A percentile compares a stretch with the other conserved stretches of the same genome.
Conservation (phyloP, 2,888 invertebrate genomes). For the Lottia scabra region DNA sequence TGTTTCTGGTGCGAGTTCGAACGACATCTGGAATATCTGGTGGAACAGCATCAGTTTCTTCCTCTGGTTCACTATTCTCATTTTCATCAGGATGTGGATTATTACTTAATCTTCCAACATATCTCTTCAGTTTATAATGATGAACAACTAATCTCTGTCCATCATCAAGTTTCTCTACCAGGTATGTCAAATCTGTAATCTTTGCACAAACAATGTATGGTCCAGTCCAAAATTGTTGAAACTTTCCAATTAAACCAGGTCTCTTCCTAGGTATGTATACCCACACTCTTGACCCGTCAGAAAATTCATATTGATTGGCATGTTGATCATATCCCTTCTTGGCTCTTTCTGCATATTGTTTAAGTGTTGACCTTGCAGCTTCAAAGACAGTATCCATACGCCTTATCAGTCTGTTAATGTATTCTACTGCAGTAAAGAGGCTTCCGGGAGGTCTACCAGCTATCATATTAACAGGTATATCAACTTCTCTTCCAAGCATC, state of each 20-base stretch:
- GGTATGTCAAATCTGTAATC: neutral
- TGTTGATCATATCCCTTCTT: neutral
- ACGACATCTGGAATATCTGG: neutral
- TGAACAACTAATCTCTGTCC: neutral
- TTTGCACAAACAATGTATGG: neutral
- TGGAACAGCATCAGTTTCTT: neutral
- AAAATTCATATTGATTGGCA: neutral
- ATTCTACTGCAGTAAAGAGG: neutral
- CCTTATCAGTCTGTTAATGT: neutral
- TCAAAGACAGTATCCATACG: neutral
- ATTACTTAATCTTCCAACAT: too few relatives aligned
- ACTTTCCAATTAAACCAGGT: neutral
- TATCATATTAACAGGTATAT: neutral
- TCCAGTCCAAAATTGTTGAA: neutral
- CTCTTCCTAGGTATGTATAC: neutral
- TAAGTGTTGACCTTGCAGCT: neutral
- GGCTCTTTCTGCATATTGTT: neutral
- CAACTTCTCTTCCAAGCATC: neutral
- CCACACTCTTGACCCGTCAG: neutral
- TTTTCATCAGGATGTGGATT: too few relatives aligned
- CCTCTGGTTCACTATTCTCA: neutral
- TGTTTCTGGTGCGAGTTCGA: neutral
- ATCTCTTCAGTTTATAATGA: neutral
- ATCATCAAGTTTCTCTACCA: neutral
- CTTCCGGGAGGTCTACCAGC: neutral